phyloP scores from a whole-genome alignment of 2,113 vertebrate genomes.

The Apistogramma diplotaenia region DNA sequence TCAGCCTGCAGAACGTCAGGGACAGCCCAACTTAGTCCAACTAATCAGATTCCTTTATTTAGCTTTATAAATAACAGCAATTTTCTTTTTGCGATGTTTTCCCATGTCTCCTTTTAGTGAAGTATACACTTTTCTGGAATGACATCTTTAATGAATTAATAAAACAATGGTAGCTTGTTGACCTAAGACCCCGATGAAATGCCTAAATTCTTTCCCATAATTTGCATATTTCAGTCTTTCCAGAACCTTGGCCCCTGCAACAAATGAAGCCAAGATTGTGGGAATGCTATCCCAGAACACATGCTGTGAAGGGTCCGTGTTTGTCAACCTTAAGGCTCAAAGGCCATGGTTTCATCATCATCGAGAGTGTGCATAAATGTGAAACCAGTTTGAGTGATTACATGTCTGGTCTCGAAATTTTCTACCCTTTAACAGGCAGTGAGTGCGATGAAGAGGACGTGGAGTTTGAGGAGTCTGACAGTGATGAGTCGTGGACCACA shows the following conservation, averaged over 20 bases:
- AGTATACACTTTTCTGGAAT: neutral
- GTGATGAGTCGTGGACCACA: slow-evolving; percentile 97
- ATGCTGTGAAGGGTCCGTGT: slow-evolving; percentile 1
- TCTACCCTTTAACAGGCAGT: slow-evolving; percentile 79
- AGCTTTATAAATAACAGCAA: neutral
- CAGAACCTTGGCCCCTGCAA: neutral
- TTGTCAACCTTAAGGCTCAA: slow-evolving; percentile 4
- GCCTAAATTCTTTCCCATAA: slow-evolving; percentile 66
- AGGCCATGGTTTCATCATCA: neutral
- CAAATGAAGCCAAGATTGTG: slow-evolving; percentile 4
- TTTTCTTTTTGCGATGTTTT: neutral
- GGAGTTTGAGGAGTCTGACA: slow-evolving; percentile 98
- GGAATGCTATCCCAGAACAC: slow-evolving; percentile 8
- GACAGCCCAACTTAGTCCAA: neutral
- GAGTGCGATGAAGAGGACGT: slow-evolving; percentile 97
- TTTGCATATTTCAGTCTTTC: slow-evolving; percentile 27
- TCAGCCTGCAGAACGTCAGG: neutral
- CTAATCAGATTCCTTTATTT: neutral
- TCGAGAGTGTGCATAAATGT: neutral
- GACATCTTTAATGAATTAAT: slow-evolving; percentile 28
- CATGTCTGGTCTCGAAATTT: neutral
- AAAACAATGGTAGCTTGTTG: slow-evolving; percentile 24
- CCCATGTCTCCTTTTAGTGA: slow-evolving; percentile 13
- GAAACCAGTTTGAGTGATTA: neutral
- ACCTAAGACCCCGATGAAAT: slow-evolving; percentile 43